Conservation (phyloP, 1,140 invertebrate species). For the Cardiocondyla obscurior region DNA sequence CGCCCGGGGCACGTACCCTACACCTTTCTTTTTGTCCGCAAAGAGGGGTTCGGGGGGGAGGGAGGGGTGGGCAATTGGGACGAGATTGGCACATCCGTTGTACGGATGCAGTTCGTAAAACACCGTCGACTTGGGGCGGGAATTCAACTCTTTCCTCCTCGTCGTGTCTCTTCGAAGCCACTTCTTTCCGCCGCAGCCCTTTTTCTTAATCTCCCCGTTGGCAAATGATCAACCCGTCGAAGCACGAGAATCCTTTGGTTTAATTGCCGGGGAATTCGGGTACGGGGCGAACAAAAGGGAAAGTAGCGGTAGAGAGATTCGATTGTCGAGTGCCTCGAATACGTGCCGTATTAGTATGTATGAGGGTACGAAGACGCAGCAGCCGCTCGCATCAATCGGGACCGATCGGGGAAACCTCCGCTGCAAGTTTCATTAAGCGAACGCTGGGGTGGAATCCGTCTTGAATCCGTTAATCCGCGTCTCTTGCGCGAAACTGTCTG, state of each 20-base stretch:
- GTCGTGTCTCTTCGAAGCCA: not conserved
- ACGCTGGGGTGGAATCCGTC: not conserved
- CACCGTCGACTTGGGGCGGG: not conserved
- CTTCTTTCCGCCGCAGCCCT: not conserved
- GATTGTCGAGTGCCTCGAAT: not conserved
- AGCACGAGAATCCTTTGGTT: not conserved
- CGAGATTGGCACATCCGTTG: slow-evolving; percentile 27
- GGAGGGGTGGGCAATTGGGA: slow-evolving; percentile 16
- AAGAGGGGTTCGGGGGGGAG: too few species aligned
- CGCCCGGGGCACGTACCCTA: slow-evolving; percentile 25
- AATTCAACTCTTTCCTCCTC: too few species aligned
- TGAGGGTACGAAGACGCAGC: not conserved
- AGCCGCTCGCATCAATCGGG: not conserved
- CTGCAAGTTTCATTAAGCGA: slow-evolving; percentile 32
- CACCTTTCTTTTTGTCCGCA: slow-evolving; percentile 27
- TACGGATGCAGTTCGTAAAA: slow-evolving; percentile 17
- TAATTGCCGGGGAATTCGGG: slow-evolving; percentile 15
- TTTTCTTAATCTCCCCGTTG: not conserved
- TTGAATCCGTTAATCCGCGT: not conserved
- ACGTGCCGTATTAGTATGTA: not conserved
- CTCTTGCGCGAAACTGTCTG: not conserved
- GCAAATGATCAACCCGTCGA: slow-evolving; percentile 25
- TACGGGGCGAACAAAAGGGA: not conserved
- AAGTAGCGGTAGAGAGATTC: not conserved
- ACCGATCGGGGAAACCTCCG: not conserved